Evolutionary conservation across 2,113 vertebrate genomes (phyloP), one percentile per base, ranked within the genome.

Genomic region (Bostrychus sinensis): DNA sequence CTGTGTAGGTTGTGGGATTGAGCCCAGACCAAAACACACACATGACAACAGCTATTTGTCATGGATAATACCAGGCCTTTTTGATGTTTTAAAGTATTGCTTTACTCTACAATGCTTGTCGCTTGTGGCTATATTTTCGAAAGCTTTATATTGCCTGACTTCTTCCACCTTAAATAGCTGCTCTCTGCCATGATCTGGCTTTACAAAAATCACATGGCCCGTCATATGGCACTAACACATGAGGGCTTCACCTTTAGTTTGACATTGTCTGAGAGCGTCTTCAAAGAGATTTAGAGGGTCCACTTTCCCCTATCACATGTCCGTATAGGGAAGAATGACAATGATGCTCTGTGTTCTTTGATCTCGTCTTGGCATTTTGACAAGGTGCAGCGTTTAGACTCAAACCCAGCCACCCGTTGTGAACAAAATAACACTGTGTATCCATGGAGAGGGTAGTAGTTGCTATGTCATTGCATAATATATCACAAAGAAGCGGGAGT

Each of bases 251-350:
- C 26, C 53, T 55, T 55, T 12, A n/a, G 4, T 19, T 30, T 32
- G 17, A 36, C 53, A 55, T 55, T 20, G 32, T 55, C 28, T 19
- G 51, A 8, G 28, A 20, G 53, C 20, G 53, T 55, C 53, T 36
- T 55, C 53, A 36, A 19, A 36, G 17, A 45, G 50, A 32, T 53
- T 30, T 17, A 8, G 25, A 17, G n/a, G 28, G 28, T 34, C 32
- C 53, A 36, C 53, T 55, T 55, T 55, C 53, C 53, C 53, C 28
- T 55, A 55, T 55, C 53, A 20, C 53, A 17, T 55, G 19, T 55
- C 53, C 10, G 32, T 11, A 36, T n/a, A 34, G 32, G 4, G 7
- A n/a, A 12, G 32, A 36, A 30, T 55, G 28, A 55, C 53, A 55
- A 34, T 20, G 53, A 55, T 36, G 53, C 28, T 54, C 51, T 54